Evolutionary conservation across 1,140 invertebrate species (phyloP).

Genomic region (Chironomus striatipennis): DNA sequence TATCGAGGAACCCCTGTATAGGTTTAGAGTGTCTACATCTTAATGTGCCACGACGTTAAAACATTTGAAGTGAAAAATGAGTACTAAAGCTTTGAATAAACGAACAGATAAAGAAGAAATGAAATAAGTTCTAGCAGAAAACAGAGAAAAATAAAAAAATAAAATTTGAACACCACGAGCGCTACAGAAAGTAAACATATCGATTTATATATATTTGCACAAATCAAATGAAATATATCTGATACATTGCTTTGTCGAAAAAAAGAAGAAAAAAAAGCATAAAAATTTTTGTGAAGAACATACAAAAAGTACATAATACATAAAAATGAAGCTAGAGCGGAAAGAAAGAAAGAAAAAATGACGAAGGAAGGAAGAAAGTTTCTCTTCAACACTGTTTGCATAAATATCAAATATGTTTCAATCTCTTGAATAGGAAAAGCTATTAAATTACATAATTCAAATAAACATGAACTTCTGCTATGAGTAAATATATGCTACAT

Average conservation of each 20-base stretch:
- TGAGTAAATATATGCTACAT: no score
- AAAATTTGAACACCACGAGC: neutral
- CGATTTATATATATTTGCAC: conserved; percentile 3
- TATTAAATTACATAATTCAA: neutral
- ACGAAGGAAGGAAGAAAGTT: neutral
- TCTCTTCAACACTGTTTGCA: neutral
- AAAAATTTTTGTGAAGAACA: no score
- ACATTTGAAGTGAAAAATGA: neutral
- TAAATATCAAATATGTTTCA: conserved; percentile 5
- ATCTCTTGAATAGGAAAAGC: neutral
- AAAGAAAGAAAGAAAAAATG: neutral
- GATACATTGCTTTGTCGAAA: neutral
- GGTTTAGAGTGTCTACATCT: no score
- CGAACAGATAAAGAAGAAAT: neutral
- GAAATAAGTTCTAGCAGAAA: neutral
- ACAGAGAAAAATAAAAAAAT: no score
- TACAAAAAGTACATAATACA: no score
- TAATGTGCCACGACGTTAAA: no score
- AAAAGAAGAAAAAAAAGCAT: no score
- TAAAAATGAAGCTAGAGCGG: no score
- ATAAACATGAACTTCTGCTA: no score
- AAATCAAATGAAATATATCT: neutral
- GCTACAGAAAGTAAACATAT: neutral
- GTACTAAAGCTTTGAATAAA: neutral
- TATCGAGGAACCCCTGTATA: no score